Base-by-base conservation (phyloP, 92 coral and sea anemone species). In the Meandrina meandrites region DNA sequence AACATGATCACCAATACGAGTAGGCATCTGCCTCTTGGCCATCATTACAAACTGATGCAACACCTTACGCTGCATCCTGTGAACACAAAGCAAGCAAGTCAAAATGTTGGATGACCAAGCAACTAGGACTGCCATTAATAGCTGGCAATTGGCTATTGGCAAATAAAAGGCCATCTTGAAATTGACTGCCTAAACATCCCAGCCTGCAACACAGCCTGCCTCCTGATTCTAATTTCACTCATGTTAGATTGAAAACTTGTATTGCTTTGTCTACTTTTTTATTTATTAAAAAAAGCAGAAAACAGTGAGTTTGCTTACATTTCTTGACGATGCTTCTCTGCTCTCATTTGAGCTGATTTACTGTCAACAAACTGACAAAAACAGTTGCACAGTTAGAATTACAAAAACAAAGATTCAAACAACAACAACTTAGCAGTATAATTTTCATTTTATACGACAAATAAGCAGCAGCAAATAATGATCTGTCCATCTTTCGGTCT, bases 21-120 rank as follows among this genome's bases (percentile, higher is more conserved):
- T 89, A 35, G 96, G 93, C 79, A 87, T 89, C 31, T 75, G 85
- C 28, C 93, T 92, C 78, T 92, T 95, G 74, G 99, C 96, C 96
- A 97, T 91, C 90, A 96, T 92, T 28, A 95, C 90, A 92, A 97
- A 95, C 75, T 90, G 99, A 76, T 95, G 99, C n/a, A 97, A 89
- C 45, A 97, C 99, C 79, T 86, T 94, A 40, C 99, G 96, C 86
- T 96, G 99, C 85, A 97, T 95, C 87, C 99, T 96, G 27, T 35
- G 42, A 45, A 57, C 14, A 72, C 6, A 42, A 84, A 66, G 40
- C 68, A 75, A 35, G 13, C 37, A 68, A 15, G 28, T 16, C 21
- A 19, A 69, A 9, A 31, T 71, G 8, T 34, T 5, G 9, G n/a
- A n/a, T n/a, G 3, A 48, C 4, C 1, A 48, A 48, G 4, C 53